phyloP scores from a whole-genome alignment of 2,797 vertebrate species.

The Graptemys geographica region DNA sequence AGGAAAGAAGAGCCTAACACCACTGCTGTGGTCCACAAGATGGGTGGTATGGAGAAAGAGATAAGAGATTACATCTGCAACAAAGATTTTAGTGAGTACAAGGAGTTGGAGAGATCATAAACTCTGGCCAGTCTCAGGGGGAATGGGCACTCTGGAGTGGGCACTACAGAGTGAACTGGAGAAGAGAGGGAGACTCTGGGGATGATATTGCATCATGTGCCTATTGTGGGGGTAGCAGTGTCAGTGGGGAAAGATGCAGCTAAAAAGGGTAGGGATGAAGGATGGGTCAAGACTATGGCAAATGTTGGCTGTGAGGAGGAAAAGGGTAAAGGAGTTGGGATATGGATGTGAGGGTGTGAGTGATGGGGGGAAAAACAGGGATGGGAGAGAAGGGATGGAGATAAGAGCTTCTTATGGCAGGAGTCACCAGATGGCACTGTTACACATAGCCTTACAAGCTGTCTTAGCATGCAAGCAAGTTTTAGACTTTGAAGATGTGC shows the following conservation, averaged over 20 bases:
- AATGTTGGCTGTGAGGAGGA: neutral
- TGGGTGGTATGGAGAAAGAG: neutral
- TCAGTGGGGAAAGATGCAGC: neutral
- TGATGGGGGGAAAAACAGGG: neutral
- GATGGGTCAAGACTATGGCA: neutral
- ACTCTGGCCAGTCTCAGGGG: neutral
- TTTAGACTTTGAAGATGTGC: constrained; percentile 33
- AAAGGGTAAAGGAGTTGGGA: neutral
- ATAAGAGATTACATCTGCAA: neutral
- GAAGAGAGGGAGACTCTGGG: neutral
- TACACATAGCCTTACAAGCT: constrained; percentile 30
- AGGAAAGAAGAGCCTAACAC: neutral
- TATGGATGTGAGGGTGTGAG: neutral
- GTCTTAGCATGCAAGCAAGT: constrained; percentile 25
- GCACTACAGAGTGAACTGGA: neutral
- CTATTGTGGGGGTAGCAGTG: neutral
- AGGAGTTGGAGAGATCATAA: neutral
- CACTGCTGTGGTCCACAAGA: neutral
- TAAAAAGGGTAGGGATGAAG: neutral
- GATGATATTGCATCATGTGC: neutral
- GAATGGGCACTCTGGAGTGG: neutral
- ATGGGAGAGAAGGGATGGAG: neutral
- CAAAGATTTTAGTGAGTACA: neutral
- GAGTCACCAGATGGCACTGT: constrained; percentile 63
- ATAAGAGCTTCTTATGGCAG: constrained; percentile 22